Evolutionary conservation across 2,113 vertebrate genomes (phyloP), one percentile per base, ranked within the genome.

Genomic region (Notarius lentiginosus): DNA sequence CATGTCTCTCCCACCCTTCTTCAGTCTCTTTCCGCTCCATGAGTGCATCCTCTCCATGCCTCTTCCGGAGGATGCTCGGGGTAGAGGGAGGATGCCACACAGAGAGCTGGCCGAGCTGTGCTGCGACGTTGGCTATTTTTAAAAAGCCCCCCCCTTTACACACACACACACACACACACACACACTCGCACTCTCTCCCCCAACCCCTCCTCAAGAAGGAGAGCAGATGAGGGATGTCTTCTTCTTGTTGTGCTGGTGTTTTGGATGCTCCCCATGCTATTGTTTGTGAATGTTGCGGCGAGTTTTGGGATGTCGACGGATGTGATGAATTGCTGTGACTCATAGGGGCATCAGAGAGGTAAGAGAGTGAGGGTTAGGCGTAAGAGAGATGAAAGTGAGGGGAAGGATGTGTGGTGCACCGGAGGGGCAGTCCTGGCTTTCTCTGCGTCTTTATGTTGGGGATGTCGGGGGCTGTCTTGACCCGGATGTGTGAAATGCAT

Each of bases 61-160:
- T 91, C 91, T 93, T 93, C 90, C 93, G 88, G 91, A 89, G 90
- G 91, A 90, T 89, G 92, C 91, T 89, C 87, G 89, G 91, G 92
- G 92, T 92, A 90, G 58, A 61, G 68, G 86, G 88, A 91, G 89
- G 89, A 92, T 86, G 87, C 87, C 89, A 92, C 87, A 89, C 91
- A 82, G 91, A 90, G 91, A 90, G 91, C 91, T 92, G 91, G 89
- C 92, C 91, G 90, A 94, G 91, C 90, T 90, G 90, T 83, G 60
- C 88, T 90, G 89, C 89, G 85, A 83, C 83, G 76, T 86, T 70
- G 92, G 92, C 93, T 96, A 93, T 95, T 95, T 95, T 94, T 94
- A 94, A 94, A 92, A 77, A 80, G 58, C 66, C 34, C 86, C 81
- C 81, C 84, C 88, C 58, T 2, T 49, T 53, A 17, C 30, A 41